Evolutionary conservation across 2,113 vertebrate species (phyloP).

Genomic region (Chascanopsetta lugubris): DNA sequence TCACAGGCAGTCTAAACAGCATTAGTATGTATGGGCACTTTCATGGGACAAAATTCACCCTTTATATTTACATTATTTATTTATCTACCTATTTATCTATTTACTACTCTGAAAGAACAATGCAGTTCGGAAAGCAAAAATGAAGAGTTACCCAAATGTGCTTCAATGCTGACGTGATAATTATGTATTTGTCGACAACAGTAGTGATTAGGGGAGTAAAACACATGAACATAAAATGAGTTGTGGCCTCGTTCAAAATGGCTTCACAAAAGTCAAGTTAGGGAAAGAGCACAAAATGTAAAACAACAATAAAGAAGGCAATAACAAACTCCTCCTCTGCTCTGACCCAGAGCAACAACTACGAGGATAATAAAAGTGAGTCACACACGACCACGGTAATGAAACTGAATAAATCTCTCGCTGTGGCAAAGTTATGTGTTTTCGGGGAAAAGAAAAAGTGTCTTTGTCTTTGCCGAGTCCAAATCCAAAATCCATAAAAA

Average conservation of each 20-base stretch:
- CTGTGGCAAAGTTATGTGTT: not conserved
- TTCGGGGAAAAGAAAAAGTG: not conserved
- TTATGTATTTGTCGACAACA: too few relatives aligned
- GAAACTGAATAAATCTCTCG: not conserved
- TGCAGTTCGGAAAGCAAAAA: too few relatives aligned
- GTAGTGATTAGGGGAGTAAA: not conserved
- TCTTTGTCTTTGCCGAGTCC: not conserved
- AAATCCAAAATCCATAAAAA: not conserved
- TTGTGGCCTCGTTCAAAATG: not conserved
- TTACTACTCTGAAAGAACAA: too few relatives aligned
- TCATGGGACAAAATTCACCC: too few relatives aligned
- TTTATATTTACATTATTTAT: too few relatives aligned
- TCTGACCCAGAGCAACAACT: constrained; percentile 3
- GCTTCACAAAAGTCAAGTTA: not conserved
- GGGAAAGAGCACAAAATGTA: not conserved
- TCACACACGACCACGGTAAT: not conserved
- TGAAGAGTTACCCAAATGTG: too few relatives aligned
- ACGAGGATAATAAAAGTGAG: constrained; percentile 23
- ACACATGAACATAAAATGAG: not conserved
- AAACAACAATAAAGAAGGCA: not conserved
- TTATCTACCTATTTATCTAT: too few relatives aligned
- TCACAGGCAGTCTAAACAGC: too few relatives aligned
- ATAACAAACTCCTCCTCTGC: constrained; percentile 5
- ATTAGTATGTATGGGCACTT: too few relatives aligned
- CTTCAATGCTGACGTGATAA: not conserved